Evolutionary conservation across 2,797 vertebrate species (phyloP).

Genomic region (Oreochromis grahami): DNA sequence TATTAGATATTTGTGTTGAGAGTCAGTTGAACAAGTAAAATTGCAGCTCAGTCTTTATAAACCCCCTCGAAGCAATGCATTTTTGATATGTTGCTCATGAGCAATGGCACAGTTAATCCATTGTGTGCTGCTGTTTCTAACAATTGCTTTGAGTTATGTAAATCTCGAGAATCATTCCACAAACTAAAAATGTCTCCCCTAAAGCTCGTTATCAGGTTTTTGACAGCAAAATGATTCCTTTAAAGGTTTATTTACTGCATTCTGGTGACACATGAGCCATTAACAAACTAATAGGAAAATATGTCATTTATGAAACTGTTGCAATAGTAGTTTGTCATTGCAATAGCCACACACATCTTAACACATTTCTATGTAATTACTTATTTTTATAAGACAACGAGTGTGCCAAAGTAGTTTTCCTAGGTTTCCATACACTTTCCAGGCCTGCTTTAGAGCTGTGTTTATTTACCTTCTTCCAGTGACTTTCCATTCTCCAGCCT

Average conservation of each 20-base stretch:
- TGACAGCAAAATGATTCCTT: background rate
- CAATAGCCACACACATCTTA: background rate
- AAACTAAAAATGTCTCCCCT: background rate
- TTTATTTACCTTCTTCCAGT: constrained; percentile 43
- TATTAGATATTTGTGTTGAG: background rate
- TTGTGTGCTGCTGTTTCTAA: background rate
- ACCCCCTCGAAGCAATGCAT: background rate
- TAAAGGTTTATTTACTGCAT: background rate
- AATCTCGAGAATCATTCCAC: background rate
- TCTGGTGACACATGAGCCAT: background rate
- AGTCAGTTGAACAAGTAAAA: background rate
- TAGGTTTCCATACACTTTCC: constrained; percentile 26
- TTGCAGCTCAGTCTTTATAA: background rate
- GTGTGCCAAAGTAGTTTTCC: constrained; percentile 2
- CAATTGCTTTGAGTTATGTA: background rate
- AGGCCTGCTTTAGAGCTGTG: background rate
- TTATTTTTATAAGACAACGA: background rate
- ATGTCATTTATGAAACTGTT: background rate
- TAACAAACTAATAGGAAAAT: background rate
- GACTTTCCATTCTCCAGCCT: constrained; percentile 26
- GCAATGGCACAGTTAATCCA: background rate
- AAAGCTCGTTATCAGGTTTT: background rate
- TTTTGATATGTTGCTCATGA: background rate
- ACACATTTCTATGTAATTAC: background rate
- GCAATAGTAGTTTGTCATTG: background rate